Percentiles rank a stretch among this genome's conserved stretches.
These are phyloP conservation scores for Isaurus tuberculatus DNA, from an alignment of 92 coral and sea anemone species.

Conservation along the genomic window DNA sequence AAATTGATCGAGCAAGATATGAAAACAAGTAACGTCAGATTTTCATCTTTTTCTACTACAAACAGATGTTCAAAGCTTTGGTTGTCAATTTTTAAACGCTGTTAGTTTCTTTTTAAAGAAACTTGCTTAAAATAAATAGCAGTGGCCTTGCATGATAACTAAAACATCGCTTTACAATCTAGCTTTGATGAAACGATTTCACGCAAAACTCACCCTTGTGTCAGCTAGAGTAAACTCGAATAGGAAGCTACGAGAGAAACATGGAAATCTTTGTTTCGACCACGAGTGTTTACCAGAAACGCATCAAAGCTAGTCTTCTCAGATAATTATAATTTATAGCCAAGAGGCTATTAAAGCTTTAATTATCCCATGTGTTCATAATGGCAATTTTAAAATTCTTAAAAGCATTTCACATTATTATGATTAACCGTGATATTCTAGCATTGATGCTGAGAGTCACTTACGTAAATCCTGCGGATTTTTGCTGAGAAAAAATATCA, in stretches of 20 bases:
- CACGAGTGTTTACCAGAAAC: background rate
- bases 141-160: background rate
- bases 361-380: constrained; percentile 2
- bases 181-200: background rate
- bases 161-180: background rate
- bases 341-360: background rate
- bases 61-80: background rate
- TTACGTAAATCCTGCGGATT: constrained; percentile 29
- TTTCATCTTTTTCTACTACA: background rate
- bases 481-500: background rate
- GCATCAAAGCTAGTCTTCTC: background rate
- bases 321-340: background rate
- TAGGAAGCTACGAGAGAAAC: background rate
- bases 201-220: background rate
- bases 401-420: constrained; percentile 5
- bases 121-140: background rate
- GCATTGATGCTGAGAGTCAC: background rate
- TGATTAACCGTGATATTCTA: background rate
- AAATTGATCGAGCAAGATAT: background rate
- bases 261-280: background rate
- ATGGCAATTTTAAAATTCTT: background rate
- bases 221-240: background rate
- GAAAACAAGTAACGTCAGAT: background rate
- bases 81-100: background rate
- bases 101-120: background rate